Conservation (phyloP, 2,888 invertebrate genomes). For the Lasius platythorax region DNA sequence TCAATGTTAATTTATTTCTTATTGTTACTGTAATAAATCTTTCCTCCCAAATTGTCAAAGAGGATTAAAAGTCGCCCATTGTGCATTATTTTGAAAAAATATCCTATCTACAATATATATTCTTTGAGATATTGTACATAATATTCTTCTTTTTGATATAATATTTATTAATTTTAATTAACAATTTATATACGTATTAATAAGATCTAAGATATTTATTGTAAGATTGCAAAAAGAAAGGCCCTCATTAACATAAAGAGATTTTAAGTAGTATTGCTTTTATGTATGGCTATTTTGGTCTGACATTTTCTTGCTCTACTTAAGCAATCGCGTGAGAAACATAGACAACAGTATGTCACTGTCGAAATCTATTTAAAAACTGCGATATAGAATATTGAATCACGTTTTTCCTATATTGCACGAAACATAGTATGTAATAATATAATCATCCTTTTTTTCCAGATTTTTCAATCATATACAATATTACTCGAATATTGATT, state of each 20-base stretch:
- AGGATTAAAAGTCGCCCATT: slow-evolving; percentile 69
- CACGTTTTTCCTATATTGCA: not conserved
- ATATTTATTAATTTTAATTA: not conserved
- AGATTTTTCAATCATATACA: not conserved
- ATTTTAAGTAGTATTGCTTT: not conserved
- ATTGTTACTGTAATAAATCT: slow-evolving; percentile 82
- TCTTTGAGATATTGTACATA: not conserved
- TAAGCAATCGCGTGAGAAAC: slow-evolving; percentile 37
- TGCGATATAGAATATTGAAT: not conserved
- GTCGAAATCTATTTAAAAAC: slow-evolving; percentile 35
- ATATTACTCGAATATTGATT: not conserved
- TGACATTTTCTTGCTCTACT: slow-evolving; percentile 47
- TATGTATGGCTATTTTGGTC: slow-evolving; percentile 24
- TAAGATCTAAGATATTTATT: not conserved
- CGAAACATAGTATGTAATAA: not conserved
- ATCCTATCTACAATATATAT: not conserved
- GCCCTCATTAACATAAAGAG: not conserved
- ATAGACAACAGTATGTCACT: slow-evolving; percentile 1
- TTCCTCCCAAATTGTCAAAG: slow-evolving; percentile 72
- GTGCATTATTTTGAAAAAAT: slow-evolving; percentile 23
- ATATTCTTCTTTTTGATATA: not conserved
- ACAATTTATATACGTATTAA: not conserved
- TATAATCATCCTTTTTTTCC: not conserved
- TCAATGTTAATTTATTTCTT: slow-evolving; percentile 79
- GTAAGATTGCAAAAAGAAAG: not conserved